phyloP scores from a whole-genome alignment of 2,113 vertebrate species.

The Laterallus jamaicensis region DNA sequence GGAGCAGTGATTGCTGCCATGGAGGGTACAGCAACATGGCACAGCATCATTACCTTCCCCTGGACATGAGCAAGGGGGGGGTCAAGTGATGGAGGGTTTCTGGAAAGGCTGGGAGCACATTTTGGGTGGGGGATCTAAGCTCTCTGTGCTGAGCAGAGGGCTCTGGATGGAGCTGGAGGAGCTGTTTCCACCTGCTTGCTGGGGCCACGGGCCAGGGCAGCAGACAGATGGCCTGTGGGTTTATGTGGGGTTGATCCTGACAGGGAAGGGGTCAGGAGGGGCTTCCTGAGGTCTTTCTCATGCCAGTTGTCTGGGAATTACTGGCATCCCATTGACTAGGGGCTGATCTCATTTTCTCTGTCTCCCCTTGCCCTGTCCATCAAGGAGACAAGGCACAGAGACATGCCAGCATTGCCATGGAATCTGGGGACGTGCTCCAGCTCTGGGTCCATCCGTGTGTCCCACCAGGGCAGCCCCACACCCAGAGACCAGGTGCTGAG shows the following conservation, averaged over 20 bases:
- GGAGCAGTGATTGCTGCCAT: background rate
- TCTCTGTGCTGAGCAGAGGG: background rate
- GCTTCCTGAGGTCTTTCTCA: background rate
- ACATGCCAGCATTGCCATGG: rapidly evolving
- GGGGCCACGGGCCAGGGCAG: background rate
- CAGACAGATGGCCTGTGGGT: slow-evolving; percentile 1
- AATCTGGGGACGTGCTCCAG: background rate
- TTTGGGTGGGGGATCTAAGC: background rate
- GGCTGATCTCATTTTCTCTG: background rate
- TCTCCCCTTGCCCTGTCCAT: background rate
- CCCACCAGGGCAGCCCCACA: rapidly evolving
- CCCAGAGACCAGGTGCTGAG: background rate
- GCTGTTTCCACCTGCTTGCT: background rate
- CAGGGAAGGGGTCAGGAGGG: background rate
- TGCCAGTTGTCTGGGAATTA: slow-evolving; percentile 28
- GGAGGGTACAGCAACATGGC: background rate
- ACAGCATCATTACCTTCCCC: background rate
- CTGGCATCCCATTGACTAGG: background rate
- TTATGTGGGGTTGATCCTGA: background rate
- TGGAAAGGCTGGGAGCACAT: rapidly evolving
- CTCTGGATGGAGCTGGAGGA: background rate
- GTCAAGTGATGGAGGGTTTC: background rate
- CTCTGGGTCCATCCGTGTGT: background rate
- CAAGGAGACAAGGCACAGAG: background rate
- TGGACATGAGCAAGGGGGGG: rapidly evolving